Evolutionary conservation across 1,140 invertebrate genomes (phyloP).

Genomic region (Stegodyphus dumicola): DNA sequence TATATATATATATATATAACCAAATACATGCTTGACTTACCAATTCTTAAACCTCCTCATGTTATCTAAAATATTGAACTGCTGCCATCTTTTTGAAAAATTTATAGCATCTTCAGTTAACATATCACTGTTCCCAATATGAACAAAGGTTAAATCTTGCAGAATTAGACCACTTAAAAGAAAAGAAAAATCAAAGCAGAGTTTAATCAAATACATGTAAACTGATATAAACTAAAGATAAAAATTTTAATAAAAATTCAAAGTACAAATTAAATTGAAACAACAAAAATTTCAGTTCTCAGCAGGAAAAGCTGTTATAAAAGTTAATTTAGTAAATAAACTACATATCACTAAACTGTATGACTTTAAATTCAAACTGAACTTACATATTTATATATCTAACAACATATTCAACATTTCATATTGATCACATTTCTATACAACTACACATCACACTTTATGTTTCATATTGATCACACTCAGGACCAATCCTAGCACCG

Average conservation of each 20-base stretch:
- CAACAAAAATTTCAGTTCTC: neutral
- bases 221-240: neutral
- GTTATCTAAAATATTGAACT: conserved; percentile 96
- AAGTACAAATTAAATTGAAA: conserved; percentile 2
- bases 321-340: no score
- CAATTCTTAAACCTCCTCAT: conserved; percentile 94
- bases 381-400: no score
- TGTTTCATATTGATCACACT: no score
- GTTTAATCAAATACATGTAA: neutral
- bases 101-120: conserved; percentile 90
- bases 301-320: no score
- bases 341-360: no score
- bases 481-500: no score
- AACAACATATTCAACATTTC: no score
- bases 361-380: no score
- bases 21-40: neutral
- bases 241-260: neutral
- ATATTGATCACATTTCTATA: no score
- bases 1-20: no score
- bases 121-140: conserved; percentile 94
- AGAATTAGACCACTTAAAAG: conserved; percentile 91
- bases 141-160: conserved; percentile 98
- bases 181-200: neutral
- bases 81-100: conserved; percentile 98
- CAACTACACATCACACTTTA: no score